Conservation (phyloP, 2,888 invertebrate genomes). For the Erebia ligea region DNA sequence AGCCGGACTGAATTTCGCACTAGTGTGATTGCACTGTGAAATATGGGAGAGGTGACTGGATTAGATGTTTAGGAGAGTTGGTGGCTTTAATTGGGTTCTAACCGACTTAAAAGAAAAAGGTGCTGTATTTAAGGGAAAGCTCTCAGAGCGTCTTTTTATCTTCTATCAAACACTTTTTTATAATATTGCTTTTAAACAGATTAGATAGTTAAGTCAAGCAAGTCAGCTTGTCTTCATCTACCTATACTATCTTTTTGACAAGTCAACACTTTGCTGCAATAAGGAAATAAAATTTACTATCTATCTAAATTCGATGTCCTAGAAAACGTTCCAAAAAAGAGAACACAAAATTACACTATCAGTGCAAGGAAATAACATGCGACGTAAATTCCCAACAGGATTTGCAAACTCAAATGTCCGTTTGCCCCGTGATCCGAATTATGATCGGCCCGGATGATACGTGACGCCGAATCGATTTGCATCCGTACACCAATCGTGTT, state of each 20-base stretch:
- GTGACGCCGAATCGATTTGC: constrained; percentile 20
- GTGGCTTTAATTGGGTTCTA: too few species aligned
- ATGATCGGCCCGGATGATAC: constrained; percentile 18
- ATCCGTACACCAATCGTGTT: background rate
- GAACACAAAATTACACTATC: constrained; percentile 2
- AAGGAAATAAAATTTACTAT: too few species aligned
- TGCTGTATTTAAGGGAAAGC: too few species aligned
- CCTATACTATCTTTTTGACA: too few species aligned
- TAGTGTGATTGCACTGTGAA: constrained; percentile 10
- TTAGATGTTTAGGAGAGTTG: background rate
- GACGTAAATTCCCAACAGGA: constrained; percentile 13
- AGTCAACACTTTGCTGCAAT: too few species aligned
- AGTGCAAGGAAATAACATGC: constrained; percentile 2
- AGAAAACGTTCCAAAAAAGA: background rate
- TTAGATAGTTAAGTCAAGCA: too few species aligned
- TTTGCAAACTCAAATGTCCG: constrained; percentile 13
- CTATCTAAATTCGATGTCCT: background rate
- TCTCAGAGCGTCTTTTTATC: too few species aligned
- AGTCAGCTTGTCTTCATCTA: too few species aligned
- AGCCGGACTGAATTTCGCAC: background rate
- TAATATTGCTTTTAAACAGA: too few species aligned
- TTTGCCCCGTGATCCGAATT: constrained; percentile 20
- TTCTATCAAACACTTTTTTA: too few species aligned
- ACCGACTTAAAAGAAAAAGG: too few species aligned
- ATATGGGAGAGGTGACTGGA: constrained; percentile 8